Percentiles rank a stretch among this genome's conserved stretches.
Evolutionary conservation across 1,140 invertebrate species (phyloP).

Genomic region (Orius insidiosus): DNA sequence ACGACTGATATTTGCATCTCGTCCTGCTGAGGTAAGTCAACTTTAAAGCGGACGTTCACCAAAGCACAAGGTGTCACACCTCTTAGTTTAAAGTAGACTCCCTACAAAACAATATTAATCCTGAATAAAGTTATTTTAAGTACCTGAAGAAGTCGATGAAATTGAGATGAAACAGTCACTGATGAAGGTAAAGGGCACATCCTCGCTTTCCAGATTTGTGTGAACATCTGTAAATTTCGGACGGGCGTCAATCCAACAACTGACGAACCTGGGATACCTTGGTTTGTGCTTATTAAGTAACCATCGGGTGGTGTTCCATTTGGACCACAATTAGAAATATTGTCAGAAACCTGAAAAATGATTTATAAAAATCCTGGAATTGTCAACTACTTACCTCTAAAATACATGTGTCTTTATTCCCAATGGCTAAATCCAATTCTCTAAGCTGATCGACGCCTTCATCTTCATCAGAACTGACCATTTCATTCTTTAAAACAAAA

Average conservation of each 20-base stretch:
- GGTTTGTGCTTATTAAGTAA: slow-evolving; percentile 71
- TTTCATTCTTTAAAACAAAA: slow-evolving; percentile 5
- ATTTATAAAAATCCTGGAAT: not conserved
- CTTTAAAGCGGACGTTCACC: slow-evolving; percentile 55
- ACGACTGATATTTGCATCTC: slow-evolving; percentile 73
- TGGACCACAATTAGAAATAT: slow-evolving; percentile 39
- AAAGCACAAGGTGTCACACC: slow-evolving; percentile 68
- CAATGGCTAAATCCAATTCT: slow-evolving; percentile 55
- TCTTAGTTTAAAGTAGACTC: slow-evolving; percentile 70
- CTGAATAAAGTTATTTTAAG: slow-evolving; percentile 6
- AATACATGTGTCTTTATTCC: slow-evolving; percentile 69
- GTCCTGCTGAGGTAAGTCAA: slow-evolving; percentile 70
- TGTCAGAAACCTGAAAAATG: slow-evolving; percentile 54
- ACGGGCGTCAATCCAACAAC: slow-evolving; percentile 23
- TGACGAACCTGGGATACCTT: slow-evolving; percentile 23
- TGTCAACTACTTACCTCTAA: slow-evolving; percentile 38
- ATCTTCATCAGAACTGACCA: slow-evolving; percentile 38
- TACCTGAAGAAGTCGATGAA: slow-evolving; percentile 45
- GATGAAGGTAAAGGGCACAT: slow-evolving; percentile 30
- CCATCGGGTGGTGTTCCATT: slow-evolving; percentile 60
- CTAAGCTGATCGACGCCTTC: slow-evolving; percentile 55
- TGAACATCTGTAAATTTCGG: slow-evolving; percentile 74
- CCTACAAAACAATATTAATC: slow-evolving; percentile 39
- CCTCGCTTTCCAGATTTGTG: slow-evolving; percentile 60
- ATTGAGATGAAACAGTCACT: slow-evolving; percentile 36